Evolutionary conservation across 2,113 vertebrate species (phyloP).

Genomic region (Nothoprocta perdicaria): DNA sequence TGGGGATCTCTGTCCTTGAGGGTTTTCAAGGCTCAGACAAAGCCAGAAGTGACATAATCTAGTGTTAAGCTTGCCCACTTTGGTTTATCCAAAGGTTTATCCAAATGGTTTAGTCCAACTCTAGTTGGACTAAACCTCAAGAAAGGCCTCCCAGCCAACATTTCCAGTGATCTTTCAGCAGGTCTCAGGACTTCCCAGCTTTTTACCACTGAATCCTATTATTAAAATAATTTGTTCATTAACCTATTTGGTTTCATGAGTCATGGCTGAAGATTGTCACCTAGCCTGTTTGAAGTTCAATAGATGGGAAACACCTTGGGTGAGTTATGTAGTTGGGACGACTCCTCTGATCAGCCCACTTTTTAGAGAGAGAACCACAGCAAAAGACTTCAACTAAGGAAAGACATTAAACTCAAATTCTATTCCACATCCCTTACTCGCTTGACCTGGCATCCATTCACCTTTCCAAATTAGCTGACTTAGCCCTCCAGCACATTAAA

Average conservation of each 20-base stretch:
- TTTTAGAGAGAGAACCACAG: not conserved
- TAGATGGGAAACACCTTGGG: not conserved
- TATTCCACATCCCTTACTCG: not conserved
- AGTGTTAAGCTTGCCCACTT: not conserved
- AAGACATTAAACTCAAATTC: not conserved
- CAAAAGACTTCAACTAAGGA: not conserved
- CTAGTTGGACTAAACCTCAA: not conserved
- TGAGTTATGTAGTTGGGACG: not conserved
- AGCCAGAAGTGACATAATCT: not conserved
- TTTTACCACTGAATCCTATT: conserved; percentile 7
- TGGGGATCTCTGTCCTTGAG: not conserved
- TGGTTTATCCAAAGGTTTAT: too few species aligned
- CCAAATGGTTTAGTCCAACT: too few species aligned
- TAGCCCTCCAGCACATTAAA: not conserved
- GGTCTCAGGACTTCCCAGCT: not conserved
- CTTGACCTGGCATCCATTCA: not conserved
- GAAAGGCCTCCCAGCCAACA: not conserved
- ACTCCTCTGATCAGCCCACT: conserved; percentile 9
- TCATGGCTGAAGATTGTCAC: conserved; percentile 40
- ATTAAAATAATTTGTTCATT: conserved; percentile 38
- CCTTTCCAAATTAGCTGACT: not conserved
- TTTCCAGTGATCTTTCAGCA: not conserved
- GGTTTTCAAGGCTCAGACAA: not conserved
- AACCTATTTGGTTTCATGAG: conserved; percentile 29
- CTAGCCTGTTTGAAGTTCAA: conserved; percentile 41